Base-by-base conservation (phyloP, 2,888 invertebrate species). In the Metacarcinus magister region DNA sequence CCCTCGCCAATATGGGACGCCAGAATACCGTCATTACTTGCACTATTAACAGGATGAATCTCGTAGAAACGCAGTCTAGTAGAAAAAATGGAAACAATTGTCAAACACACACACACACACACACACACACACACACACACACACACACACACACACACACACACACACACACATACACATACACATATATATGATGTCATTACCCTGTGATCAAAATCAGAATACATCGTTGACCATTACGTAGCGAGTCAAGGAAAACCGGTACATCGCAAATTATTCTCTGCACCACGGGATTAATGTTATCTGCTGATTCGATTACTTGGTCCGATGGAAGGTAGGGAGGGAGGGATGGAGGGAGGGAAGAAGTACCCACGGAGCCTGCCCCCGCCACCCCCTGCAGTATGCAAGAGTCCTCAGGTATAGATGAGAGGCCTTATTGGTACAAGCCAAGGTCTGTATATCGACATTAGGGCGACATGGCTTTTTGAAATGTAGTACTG, bases 251-350 rank as follows among this genome's bases (percentile, higher is more conserved):
- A 16, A 28, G 92, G 8, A 3, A 92, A n/a, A 46, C 44, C 19
- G 46, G 46, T 92, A n/a, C 48, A 46, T 46, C 46, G 28, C 44
- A 48, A 46, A 48, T 92, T 92, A 92, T 48, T 19, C 92, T 16
- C 46, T 8, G 46, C n/a, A 28, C 28, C 92, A 46, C 48, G 46
- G n/a, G 43, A 92, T 48, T 92, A 92, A 92, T 92, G 92, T 92
- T 46, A 46, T 19, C 92, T 48, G 92, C 48, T n/a, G 28, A 92
- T 92, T 92, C 48, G 92, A 92, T 92, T 92, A 92, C 48, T 23
- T 92, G n/a, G 60, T 48, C 23, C 48, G 46, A 16, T 39, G 46
- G 28, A 19, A 19, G 10, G 43, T 92, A 28, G 46, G 28, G n/a
- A 28, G 92, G 92, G n/a, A n/a, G 13, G 48, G 28, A 2, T 13